phyloP scores from a whole-genome alignment of 1,140 invertebrate species.

The Drosophila varians region DNA sequence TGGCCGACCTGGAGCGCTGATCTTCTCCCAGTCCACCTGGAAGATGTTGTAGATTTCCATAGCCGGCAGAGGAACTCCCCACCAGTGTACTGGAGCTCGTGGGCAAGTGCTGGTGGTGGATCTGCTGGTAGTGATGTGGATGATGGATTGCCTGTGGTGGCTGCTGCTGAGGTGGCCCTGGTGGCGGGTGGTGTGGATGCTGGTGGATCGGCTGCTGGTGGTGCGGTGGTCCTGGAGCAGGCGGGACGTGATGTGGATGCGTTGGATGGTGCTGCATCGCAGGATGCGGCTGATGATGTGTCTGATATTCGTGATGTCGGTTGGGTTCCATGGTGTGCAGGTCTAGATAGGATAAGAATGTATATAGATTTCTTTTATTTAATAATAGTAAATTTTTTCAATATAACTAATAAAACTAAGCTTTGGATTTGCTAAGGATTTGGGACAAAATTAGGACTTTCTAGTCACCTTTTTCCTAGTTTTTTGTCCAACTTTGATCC shows the following conservation, averaged over 20 bases:
- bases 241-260: constrained; percentile 44
- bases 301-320: constrained; percentile 78
- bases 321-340: constrained; percentile 74
- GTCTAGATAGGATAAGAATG: constrained; percentile 29
- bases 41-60: constrained; percentile 13
- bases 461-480: no score
- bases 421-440: no score
- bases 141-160: constrained; percentile 39
- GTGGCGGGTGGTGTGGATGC: constrained; percentile 39
- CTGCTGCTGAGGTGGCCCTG: constrained; percentile 13
- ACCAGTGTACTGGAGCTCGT: constrained; percentile 11
- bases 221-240: constrained; percentile 19
- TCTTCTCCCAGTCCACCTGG: constrained; percentile 5
- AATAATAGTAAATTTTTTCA: no score
- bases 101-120: constrained; percentile 45
- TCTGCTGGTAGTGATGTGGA: constrained; percentile 32
- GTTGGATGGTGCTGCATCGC: constrained; percentile 40
- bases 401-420: no score
- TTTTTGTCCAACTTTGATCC: no score
- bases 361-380: background rate
- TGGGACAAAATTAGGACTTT: no score
- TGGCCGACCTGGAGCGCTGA: constrained; percentile 36
- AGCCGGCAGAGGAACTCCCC: constrained; percentile 33
- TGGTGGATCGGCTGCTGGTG: constrained; percentile 47
- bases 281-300: constrained; percentile 65